These are phyloP conservation scores for Nomada goodeniana DNA, from an alignment of 2,888 invertebrate species.

Conservation along the genomic window DNA sequence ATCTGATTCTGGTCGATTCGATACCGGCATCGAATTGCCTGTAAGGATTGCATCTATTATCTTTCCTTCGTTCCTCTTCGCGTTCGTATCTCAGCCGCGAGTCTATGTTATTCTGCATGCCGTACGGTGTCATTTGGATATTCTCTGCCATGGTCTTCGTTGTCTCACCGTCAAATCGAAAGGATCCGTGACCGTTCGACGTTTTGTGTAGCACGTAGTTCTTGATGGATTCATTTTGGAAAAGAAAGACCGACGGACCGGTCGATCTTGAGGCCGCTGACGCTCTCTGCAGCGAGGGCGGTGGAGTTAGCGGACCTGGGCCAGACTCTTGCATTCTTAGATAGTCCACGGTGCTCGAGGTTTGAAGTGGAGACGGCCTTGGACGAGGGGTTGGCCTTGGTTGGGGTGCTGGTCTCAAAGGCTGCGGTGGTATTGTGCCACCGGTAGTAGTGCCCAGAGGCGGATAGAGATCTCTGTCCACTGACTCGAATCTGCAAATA, in stretches of 20 bases:
- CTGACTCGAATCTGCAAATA: slow-evolving; percentile 80
- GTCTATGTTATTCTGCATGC: slow-evolving; percentile 62
- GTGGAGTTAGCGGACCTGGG: slow-evolving; percentile 80
- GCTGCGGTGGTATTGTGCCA: slow-evolving; percentile 87
- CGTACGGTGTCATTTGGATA: slow-evolving; percentile 73
- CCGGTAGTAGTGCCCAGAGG: slow-evolving; percentile 70
- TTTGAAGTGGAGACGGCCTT: slow-evolving; percentile 80
- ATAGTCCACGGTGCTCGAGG: slow-evolving; percentile 77
- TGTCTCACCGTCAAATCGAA: slow-evolving; percentile 65
- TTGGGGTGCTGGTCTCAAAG: slow-evolving; percentile 87
- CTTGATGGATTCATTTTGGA: slow-evolving; percentile 67
- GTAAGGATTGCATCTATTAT: slow-evolving; percentile 37
- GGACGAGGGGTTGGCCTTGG: slow-evolving; percentile 78
- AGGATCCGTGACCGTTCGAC: slow-evolving; percentile 56
- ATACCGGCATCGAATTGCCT: slow-evolving; percentile 60
- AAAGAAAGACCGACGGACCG: slow-evolving; percentile 71
- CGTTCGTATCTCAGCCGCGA: slow-evolving; percentile 53
- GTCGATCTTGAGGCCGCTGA: slow-evolving; percentile 54
- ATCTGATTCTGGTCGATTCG: slow-evolving; percentile 68
- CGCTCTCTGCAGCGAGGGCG: slow-evolving; percentile 69
- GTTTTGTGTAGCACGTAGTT: slow-evolving; percentile 61
- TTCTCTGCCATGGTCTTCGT: slow-evolving; percentile 64
- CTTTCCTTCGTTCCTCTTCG: slow-evolving; percentile 24
- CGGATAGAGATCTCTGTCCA: slow-evolving; percentile 81
- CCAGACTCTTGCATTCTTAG: slow-evolving; percentile 78